phyloP scores from a whole-genome alignment of 2,113 vertebrate genomes.

The Nymphicus hollandicus region DNA sequence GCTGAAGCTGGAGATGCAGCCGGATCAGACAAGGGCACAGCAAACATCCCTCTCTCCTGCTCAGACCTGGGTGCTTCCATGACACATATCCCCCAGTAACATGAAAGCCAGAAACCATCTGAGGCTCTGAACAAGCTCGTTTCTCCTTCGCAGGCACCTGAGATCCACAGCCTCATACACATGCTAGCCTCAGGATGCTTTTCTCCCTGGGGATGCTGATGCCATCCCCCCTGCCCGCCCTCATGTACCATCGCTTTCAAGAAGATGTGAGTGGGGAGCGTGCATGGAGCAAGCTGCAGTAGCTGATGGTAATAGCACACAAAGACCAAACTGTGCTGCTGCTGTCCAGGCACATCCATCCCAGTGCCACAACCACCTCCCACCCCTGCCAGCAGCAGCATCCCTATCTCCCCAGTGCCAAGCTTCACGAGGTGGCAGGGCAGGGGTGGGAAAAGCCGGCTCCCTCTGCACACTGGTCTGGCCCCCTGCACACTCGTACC shows the following conservation, averaged over 20 bases:
- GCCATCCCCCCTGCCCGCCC: neutral
- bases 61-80: neutral
- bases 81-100: too few species aligned
- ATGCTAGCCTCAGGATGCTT: neutral
- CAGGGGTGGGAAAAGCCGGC: neutral
- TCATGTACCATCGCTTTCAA: fast-evolving
- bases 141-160: neutral
- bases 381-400: neutral
- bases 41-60: neutral
- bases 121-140: neutral
- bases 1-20: neutral
- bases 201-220: neutral
- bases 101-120: neutral
- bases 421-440: neutral
- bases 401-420: fast-evolving
- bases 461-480: neutral
- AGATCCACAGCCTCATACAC: neutral
- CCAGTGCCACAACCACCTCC: neutral
- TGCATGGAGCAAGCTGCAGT: fast-evolving
- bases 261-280: fast-evolving
- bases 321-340: neutral
- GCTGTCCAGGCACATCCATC: neutral
- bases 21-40: neutral
- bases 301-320: neutral
- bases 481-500: neutral